These are phyloP conservation scores for Mus minutoides DNA, from an alignment of 2,797 vertebrate species.

Conservation along the genomic window DNA sequence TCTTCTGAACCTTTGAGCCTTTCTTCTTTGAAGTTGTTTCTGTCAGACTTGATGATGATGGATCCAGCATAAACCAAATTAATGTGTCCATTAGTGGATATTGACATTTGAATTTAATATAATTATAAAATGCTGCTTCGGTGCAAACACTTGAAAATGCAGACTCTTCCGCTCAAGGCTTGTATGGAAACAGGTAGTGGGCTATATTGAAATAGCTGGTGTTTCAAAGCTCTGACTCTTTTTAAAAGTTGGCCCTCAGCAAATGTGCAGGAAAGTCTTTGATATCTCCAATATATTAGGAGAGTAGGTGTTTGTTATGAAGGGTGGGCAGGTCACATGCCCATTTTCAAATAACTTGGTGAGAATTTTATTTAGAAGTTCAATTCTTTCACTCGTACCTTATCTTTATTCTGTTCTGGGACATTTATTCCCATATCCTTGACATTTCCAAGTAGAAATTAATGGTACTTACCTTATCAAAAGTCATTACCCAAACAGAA, in stretches of 20 bases:
- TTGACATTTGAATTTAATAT: neutral
- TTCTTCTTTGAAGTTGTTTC: neutral
- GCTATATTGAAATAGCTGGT: neutral
- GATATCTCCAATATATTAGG: neutral
- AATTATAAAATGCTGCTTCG: neutral
- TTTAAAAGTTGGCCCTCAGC: neutral
- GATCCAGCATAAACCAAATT: neutral
- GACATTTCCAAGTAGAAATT: neutral
- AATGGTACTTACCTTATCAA: neutral
- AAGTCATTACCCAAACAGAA: constrained; percentile 4
- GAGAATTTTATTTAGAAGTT: constrained; percentile 9
- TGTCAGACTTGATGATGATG: neutral
- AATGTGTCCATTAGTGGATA: neutral
- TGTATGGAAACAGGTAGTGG: neutral
- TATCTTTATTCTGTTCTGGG: neutral
- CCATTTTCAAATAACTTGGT: constrained; percentile 19
- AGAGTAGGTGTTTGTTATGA: neutral
- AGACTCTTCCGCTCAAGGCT: neutral
- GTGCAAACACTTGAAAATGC: neutral
- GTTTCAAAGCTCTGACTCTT: neutral
- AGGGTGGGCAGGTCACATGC: neutral
- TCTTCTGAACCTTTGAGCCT: neutral
- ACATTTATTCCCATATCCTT: neutral
- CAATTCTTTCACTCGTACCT: neutral
- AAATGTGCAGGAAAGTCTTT: neutral